Base-by-base conservation (phyloP, 2,888 invertebrate species). In the Cordilura impudica region DNA sequence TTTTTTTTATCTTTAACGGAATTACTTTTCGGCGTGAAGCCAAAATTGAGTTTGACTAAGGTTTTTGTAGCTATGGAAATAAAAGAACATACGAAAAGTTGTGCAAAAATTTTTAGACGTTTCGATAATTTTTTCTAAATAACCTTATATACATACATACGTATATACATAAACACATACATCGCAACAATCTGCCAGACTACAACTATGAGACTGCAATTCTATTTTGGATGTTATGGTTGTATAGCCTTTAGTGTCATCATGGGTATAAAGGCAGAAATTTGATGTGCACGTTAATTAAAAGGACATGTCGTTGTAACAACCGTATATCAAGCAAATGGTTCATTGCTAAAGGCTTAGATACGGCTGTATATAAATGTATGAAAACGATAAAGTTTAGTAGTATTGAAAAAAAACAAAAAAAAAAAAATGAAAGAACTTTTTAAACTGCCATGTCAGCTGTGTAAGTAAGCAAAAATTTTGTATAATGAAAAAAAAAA, bases 211-310 rank as follows among this genome's bases (percentile, higher is more conserved):
- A 43, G 19, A 39, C 23, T 21, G 23, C 19, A 8, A 65, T 47
- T 56, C 14, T 8, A 12, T 49, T 63, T 47, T 26, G 47, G 16
- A 29, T 29, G 35, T 58, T 58, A 21, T 14, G 60, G 26, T 35
- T 54, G 18, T 23, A 10, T 3, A 47, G 45, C 56, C 45, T 43
- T 53, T 47, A 63, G 53, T 60, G 53, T 47, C 21, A 21, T 31
- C 18, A 76, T 65, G 63, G 21, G 56, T 31, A 58, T 63, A 35
- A 31, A 67, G 21, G 43, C 31, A 56, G 56, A 72, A 80, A 72
- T 73, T 78, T 65, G 56, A 71, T 77, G 73, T 69, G 60, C 35
- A 60, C 78, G 66, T 79, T 80, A 82, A 80, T 82, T 82, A 82
- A 82, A 82, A 82, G 66, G 74, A 75, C 79, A 73, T 80, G 79